Percentiles rank a stretch among this genome's conserved stretches.
phyloP scores from a whole-genome alignment of 2,888 invertebrate genomes.

The Polietes domitor region DNA sequence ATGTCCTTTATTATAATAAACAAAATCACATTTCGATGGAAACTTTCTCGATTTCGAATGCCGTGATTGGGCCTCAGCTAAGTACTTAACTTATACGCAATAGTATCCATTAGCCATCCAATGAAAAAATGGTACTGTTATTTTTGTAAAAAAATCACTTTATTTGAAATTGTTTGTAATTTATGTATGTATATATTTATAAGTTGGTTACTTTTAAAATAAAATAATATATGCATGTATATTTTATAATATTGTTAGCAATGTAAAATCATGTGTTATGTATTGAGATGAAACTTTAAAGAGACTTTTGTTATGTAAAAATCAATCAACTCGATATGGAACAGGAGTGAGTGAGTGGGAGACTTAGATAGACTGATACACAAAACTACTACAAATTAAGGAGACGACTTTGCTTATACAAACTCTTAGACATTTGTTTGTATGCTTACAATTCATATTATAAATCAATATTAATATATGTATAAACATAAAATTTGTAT shows the following conservation, averaged over 20 bases:
- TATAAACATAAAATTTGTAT: slow-evolving; percentile 29
- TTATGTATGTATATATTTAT: slow-evolving; percentile 8
- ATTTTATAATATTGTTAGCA: slow-evolving; percentile 3
- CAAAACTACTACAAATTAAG: neutral
- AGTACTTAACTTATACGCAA: too few relatives aligned
- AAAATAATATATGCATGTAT: slow-evolving; percentile 26
- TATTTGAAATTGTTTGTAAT: slow-evolving; percentile 28
- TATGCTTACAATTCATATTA: neutral
- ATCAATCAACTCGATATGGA: slow-evolving; percentile 9
- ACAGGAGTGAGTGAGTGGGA: neutral
- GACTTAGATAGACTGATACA: neutral
- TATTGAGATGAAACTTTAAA: slow-evolving; percentile 6
- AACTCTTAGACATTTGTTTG: neutral
- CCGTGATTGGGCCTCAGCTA: too few relatives aligned
- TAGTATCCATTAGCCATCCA: too few relatives aligned
- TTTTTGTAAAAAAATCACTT: slow-evolving; percentile 32
- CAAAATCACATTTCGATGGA: too few relatives aligned
- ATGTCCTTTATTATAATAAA: too few relatives aligned
- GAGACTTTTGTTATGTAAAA: slow-evolving; percentile 30
- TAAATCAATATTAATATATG: neutral
- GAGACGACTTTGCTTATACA: neutral
- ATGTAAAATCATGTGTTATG: slow-evolving; percentile 15
- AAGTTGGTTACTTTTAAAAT: slow-evolving; percentile 11
- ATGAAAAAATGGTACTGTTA: too few relatives aligned
- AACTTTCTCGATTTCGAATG: too few relatives aligned